Evolutionary conservation across 2,888 invertebrate genomes (phyloP).

Genomic region (Netelia fuscicornis): DNA sequence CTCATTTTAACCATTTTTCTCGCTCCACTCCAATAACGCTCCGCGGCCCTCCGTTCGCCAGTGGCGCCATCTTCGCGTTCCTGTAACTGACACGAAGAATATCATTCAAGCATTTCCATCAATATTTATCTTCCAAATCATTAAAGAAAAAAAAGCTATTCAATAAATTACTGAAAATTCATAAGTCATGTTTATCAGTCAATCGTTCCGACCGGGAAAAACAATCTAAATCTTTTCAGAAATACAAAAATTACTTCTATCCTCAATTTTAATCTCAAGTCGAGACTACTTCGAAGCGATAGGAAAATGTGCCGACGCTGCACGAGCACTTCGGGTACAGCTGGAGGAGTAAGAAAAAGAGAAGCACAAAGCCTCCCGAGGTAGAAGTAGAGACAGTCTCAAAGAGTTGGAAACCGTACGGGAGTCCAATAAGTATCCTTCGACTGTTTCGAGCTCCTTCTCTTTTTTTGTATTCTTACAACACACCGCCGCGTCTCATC

Average conservation of each 20-base stretch:
- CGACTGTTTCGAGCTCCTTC: conserved; percentile 28
- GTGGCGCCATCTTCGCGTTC: conserved; percentile 33
- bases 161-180: too few relatives aligned
- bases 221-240: neutral
- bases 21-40: neutral
- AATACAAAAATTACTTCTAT: neutral
- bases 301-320: neutral
- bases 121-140: too few relatives aligned
- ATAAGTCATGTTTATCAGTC: too few relatives aligned
- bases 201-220: neutral
- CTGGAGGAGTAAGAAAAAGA: conserved; percentile 9
- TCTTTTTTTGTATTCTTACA: conserved; percentile 27
- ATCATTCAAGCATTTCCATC: neutral
- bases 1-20: conserved; percentile 45
- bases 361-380: neutral
- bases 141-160: too few relatives aligned
- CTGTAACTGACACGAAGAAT: conserved; percentile 33
- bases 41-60: neutral
- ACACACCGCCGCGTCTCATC: conserved; percentile 40
- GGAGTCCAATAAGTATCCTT: conserved; percentile 25
- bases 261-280: neutral
- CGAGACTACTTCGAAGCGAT: conserved; percentile 6
- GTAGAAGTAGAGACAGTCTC: neutral
- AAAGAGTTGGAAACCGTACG: conserved; percentile 1
- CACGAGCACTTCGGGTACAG: neutral